A percentile compares a stretch with the other conserved stretches of the same genome.
These are phyloP conservation scores for Xylocopa sonorina DNA, from an alignment of 1,140 invertebrate species.

Conservation along the genomic window DNA sequence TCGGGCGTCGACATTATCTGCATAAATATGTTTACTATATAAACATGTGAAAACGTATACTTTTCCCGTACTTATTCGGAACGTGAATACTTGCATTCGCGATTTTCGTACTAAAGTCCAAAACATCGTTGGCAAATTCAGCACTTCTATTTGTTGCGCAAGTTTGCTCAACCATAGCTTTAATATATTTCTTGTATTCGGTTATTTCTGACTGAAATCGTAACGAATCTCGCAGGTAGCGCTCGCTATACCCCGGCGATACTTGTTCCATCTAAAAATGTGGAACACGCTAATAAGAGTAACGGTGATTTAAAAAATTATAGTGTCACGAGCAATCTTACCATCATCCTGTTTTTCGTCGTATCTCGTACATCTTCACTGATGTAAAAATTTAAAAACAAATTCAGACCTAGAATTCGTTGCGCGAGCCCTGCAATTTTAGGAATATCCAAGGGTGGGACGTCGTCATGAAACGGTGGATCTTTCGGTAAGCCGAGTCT, in stretches of 20 bases:
- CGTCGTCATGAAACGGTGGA: conserved; percentile 76
- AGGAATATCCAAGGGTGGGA: conserved; percentile 80
- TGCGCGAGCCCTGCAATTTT: conserved; percentile 80
- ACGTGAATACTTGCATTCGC: conserved; percentile 82
- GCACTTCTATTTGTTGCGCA: conserved; percentile 78
- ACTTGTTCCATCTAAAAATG: conserved; percentile 84
- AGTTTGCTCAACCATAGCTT: conserved; percentile 82
- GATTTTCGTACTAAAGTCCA: conserved; percentile 86
- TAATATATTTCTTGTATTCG: conserved; percentile 85
- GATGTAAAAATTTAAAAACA: conserved; percentile 85
- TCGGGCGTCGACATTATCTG: conserved; percentile 89
- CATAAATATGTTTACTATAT: background rate
- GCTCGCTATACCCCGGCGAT: conserved; percentile 86
- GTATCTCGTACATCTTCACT: conserved; percentile 86
- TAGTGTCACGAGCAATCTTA: conserved; percentile 43
- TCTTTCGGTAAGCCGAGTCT: conserved; percentile 80
- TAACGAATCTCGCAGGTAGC: conserved; percentile 84
- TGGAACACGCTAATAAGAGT: too few relatives aligned
- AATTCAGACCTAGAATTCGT: conserved; percentile 83
- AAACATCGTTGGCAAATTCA: conserved; percentile 86
- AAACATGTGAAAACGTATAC: too few relatives aligned
- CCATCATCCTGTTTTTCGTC: conserved; percentile 85
- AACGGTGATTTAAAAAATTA: too few relatives aligned
- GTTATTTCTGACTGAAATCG: conserved; percentile 84
- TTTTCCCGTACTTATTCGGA: too few relatives aligned